These are phyloP conservation scores for Coelopa frigida DNA, from an alignment of 1,140 invertebrate species.

Conservation along the genomic window DNA sequence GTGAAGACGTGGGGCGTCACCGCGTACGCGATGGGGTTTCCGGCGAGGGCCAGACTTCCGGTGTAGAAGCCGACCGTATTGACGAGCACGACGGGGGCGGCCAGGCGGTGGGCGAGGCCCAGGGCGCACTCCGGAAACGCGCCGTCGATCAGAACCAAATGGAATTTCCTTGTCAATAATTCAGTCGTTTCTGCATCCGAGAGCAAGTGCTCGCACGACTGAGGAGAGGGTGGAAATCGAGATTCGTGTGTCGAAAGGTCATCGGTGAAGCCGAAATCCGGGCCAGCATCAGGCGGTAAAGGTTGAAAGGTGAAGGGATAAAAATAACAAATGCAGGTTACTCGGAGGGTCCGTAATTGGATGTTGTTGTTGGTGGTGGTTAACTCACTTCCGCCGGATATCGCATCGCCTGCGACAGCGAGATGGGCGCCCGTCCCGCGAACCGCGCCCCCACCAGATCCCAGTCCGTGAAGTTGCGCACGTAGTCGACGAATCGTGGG, in stretches of 20 bases:
- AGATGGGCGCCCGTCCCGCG: constrained; percentile 56
- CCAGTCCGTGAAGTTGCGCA: constrained; percentile 65
- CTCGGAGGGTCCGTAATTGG: too few relatives aligned
- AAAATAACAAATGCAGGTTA: constrained; percentile 2
- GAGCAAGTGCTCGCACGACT: constrained; percentile 34
- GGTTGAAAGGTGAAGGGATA: too few relatives aligned
- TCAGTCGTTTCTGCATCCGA: constrained; percentile 13
- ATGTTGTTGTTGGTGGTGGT: too few relatives aligned
- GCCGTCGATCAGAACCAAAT: constrained; percentile 63
- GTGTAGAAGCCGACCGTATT: constrained; percentile 71
- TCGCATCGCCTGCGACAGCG: constrained; percentile 54
- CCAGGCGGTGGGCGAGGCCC: constrained; percentile 58
- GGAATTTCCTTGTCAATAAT: constrained; percentile 45
- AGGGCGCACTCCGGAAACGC: constrained; percentile 68
- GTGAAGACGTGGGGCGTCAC: constrained; percentile 63
- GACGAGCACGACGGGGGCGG: constrained; percentile 66
- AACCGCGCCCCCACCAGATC: constrained; percentile 63
- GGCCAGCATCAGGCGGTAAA: too few relatives aligned
- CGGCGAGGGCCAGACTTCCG: constrained; percentile 57
- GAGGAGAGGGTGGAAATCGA: background rate
- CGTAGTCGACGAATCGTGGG: constrained; percentile 54
- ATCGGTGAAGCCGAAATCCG: too few relatives aligned
- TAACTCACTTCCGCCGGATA: constrained; percentile 60
- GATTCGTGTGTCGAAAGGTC: background rate
- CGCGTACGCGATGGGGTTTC: constrained; percentile 62